Percentiles rank a stretch among this genome's conserved stretches.
These are phyloP conservation scores for Rhingia rostrata DNA, from an alignment of 2,888 invertebrate species.

Conservation along the genomic window DNA sequence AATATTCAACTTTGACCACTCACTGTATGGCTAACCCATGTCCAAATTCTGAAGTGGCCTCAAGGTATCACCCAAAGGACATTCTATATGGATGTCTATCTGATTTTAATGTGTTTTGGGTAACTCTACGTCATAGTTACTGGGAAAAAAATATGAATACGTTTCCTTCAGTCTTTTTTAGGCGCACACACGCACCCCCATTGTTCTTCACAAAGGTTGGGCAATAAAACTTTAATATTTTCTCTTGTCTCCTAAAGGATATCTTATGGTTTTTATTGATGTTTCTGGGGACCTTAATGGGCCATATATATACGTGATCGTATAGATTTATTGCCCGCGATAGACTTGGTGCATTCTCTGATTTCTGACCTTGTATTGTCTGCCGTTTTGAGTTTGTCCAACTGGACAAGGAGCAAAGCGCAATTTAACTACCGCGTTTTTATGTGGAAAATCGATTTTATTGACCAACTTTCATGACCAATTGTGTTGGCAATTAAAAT, in stretches of 20 bases:
- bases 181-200: constrained; percentile 45
- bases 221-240: constrained; percentile 63
- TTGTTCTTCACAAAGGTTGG: constrained; percentile 51
- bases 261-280: constrained; percentile 62
- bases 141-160: constrained; percentile 18
- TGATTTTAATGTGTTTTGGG: constrained; percentile 18
- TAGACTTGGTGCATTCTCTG: constrained; percentile 50
- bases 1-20: constrained; percentile 31
- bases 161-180: not conserved
- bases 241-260: constrained; percentile 38
- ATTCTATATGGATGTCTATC: constrained; percentile 11
- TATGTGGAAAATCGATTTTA: constrained; percentile 53
- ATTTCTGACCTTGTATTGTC: constrained; percentile 18
- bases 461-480: constrained; percentile 20
- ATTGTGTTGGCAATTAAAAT: constrained; percentile 46
- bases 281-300: constrained; percentile 56
- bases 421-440: constrained; percentile 30
- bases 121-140: constrained; percentile 37
- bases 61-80: constrained; percentile 33
- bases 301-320: constrained; percentile 53
- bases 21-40: constrained; percentile 17
- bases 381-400: not conserved
- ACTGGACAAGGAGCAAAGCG: not conserved
- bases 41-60: constrained; percentile 18
- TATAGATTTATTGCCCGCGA: constrained; percentile 62